Conservation (phyloP, 2,888 invertebrate genomes). For the Phaonia tiefii region DNA sequence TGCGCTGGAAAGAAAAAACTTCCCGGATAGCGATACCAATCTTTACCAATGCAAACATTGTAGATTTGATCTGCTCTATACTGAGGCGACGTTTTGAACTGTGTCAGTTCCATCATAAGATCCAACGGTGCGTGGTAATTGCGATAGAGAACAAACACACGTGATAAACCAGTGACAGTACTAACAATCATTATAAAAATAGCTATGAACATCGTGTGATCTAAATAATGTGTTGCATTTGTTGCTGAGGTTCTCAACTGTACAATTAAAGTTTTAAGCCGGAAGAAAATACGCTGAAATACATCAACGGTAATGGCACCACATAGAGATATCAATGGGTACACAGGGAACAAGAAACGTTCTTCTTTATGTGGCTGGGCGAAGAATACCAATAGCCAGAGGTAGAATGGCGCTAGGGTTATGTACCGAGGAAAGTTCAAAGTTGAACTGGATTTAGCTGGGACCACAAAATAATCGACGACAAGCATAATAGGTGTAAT, state of each 20-base stretch:
- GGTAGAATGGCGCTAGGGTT: slow-evolving; percentile 88
- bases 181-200: slow-evolving; percentile 84
- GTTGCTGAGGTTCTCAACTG: slow-evolving; percentile 75
- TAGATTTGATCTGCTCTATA: slow-evolving; percentile 80
- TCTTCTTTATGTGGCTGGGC: slow-evolving; percentile 96
- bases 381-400: slow-evolving; percentile 95
- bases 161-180: slow-evolving; percentile 83
- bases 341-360: slow-evolving; percentile 92
- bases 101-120: slow-evolving; percentile 87
- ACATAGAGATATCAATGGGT: slow-evolving; percentile 92
- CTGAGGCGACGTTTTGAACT: slow-evolving; percentile 74
- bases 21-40: slow-evolving; percentile 98
- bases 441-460: slow-evolving; percentile 85
- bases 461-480: slow-evolving; percentile 83
- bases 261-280: slow-evolving; percentile 77
- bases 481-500: slow-evolving; percentile 83
- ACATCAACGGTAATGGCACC: slow-evolving; percentile 90
- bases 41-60: slow-evolving; percentile 96
- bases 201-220: slow-evolving; percentile 88
- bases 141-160: slow-evolving; percentile 84
- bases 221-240: slow-evolving; percentile 85
- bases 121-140: slow-evolving; percentile 96
- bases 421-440: slow-evolving; percentile 89
- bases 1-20: slow-evolving; percentile 94
- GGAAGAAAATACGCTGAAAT: slow-evolving; percentile 88